Evolutionary conservation across 2,113 vertebrate genomes (phyloP).

Genomic region (Irena cyanogastra): DNA sequence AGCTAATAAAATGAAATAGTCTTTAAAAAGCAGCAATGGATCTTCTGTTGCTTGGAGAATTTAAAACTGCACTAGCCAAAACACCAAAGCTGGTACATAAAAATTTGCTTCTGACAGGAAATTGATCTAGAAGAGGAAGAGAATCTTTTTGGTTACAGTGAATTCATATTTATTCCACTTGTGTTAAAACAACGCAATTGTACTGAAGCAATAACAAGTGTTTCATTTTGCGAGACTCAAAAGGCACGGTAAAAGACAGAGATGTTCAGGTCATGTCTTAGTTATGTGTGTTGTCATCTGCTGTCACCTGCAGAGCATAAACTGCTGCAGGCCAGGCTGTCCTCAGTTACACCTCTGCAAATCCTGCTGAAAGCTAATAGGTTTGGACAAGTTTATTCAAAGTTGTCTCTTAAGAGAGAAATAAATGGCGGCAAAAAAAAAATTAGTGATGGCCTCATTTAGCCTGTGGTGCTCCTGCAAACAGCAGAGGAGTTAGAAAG

Average conservation of each 20-base stretch:
- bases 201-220: background rate
- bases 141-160: background rate
- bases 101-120: background rate
- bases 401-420: background rate
- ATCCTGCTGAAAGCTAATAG: background rate
- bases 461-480: background rate
- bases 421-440: background rate
- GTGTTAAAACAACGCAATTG: background rate
- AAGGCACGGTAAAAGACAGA: background rate
- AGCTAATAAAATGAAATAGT: background rate
- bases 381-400: background rate
- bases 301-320: background rate
- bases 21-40: background rate
- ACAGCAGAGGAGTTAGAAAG: background rate
- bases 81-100: background rate
- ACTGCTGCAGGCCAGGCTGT: constrained; percentile 17
- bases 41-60: background rate
- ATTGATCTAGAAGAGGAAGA: background rate
- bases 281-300: background rate
- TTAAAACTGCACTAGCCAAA: background rate
- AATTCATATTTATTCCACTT: background rate
- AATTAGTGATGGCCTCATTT: background rate
- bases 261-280: background rate
- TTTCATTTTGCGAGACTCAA: background rate
- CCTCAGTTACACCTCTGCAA: background rate